Evolutionary conservation across 2,888 invertebrate species (phyloP).

Genomic region (Mystacides longicornis): DNA sequence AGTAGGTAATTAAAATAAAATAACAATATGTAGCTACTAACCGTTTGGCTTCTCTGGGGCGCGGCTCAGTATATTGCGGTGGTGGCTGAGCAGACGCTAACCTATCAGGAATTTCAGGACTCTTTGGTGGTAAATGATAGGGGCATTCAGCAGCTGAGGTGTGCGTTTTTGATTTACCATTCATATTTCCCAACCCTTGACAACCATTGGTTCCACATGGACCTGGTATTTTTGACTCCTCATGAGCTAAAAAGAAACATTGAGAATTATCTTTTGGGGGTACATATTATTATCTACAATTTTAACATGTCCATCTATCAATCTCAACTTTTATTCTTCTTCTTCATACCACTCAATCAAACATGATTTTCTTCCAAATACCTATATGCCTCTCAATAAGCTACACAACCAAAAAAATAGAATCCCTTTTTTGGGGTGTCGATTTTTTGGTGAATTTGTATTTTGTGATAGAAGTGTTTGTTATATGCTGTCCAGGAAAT

Average conservation of each 20-base stretch:
- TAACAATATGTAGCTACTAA: conserved; percentile 2
- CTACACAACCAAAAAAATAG: too few species aligned
- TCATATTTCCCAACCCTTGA: conserved; percentile 81
- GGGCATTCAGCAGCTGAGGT: conserved; percentile 67
- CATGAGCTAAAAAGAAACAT: conserved; percentile 44
- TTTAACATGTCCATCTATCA: too few species aligned
- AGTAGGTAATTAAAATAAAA: neutral
- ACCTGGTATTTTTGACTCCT: conserved; percentile 52
- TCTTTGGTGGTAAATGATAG: conserved; percentile 39
- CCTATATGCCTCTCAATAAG: too few species aligned
- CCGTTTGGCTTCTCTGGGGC: conserved; percentile 24
- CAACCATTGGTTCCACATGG: conserved; percentile 82
- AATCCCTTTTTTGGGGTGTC: too few species aligned
- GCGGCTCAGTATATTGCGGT: conserved; percentile 28
- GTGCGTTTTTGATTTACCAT: conserved; percentile 69
- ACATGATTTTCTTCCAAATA: too few species aligned
- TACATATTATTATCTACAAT: neutral
- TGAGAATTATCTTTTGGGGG: neutral
- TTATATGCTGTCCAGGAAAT: too few species aligned
- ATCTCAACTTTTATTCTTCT: neutral
- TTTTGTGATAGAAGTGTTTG: too few species aligned
- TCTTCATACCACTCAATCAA: neutral
- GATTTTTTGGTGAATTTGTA: too few species aligned
- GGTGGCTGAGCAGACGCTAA: conserved; percentile 28
- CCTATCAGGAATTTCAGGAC: conserved; percentile 31